These are phyloP conservation scores for Ephestia elutella DNA, from an alignment of 1,140 invertebrate genomes.

Conservation along the genomic window DNA sequence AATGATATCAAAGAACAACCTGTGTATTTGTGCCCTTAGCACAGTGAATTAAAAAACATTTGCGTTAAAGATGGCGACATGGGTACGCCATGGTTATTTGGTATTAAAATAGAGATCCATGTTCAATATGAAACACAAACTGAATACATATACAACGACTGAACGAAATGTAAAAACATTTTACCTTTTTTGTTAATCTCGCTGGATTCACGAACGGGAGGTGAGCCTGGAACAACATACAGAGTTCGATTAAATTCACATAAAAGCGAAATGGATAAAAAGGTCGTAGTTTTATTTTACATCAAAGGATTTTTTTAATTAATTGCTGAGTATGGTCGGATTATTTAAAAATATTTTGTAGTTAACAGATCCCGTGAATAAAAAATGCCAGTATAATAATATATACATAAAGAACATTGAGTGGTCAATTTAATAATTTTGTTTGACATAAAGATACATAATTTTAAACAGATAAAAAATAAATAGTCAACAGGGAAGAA, in stretches of 20 bases:
- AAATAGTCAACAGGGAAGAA: no score
- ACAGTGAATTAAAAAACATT: constrained; percentile 24
- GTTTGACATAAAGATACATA: no score
- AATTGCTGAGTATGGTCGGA: no score
- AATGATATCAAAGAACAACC: neutral
- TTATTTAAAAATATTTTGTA: no score
- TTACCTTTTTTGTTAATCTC: constrained; percentile 67
- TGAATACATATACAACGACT: constrained; percentile 33
- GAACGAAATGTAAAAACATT: constrained; percentile 27
- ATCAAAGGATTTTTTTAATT: neutral
- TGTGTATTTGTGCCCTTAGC: neutral
- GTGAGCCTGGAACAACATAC: constrained; percentile 49
- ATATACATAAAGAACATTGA: no score
- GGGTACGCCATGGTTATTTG: constrained; percentile 42
- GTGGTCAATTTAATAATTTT: no score
- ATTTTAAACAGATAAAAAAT: neutral
- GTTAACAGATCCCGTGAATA: no score
- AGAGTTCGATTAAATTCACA: neutral
- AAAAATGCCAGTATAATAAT: no score
- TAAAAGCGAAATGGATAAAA: neutral
- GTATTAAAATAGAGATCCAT: constrained; percentile 41
- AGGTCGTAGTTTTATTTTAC: neutral
- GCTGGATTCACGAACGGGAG: constrained; percentile 49
- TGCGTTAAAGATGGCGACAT: constrained; percentile 38
- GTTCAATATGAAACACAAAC: constrained; percentile 14